Percentiles rank a stretch among this genome's conserved stretches.
These are phyloP conservation scores for Psylliodes chrysocephalus DNA, from an alignment of 2,888 invertebrate species.

Conservation along the genomic window DNA sequence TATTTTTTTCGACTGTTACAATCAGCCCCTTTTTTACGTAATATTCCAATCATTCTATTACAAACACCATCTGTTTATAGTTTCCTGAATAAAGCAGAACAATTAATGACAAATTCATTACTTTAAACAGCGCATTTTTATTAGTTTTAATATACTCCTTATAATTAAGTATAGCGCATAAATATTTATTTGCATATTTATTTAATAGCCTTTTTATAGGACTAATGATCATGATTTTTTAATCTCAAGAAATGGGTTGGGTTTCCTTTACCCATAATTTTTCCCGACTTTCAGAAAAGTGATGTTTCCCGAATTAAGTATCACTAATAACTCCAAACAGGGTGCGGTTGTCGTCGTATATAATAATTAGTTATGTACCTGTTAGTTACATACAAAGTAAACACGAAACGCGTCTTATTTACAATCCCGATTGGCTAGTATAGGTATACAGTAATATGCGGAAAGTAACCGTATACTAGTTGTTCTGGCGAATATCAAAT, in stretches of 20 bases:
- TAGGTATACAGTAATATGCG: constrained; percentile 18
- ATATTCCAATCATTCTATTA: no score
- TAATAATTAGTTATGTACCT: constrained; percentile 43
- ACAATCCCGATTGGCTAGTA: constrained; percentile 30
- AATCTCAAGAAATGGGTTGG: not conserved
- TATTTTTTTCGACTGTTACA: no score
- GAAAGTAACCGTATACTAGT: constrained; percentile 52
- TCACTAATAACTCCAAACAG: constrained; percentile 9
- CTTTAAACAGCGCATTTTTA: no score
- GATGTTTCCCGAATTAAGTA: not conserved
- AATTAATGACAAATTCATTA: no score
- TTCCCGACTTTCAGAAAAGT: not conserved
- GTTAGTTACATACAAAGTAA: constrained; percentile 45
- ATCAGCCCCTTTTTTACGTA: no score
- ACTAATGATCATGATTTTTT: not conserved
- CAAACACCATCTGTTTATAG: no score
- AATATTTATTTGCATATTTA: no score
- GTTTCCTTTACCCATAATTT: not conserved
- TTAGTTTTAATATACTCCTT: no score
- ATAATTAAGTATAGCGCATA: no score
- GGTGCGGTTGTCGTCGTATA: constrained; percentile 34
- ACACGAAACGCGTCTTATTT: constrained; percentile 35
- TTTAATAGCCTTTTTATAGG: no score
- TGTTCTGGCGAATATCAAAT: constrained; percentile 34
- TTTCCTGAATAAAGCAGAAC: no score